These are phyloP conservation scores for Amblyraja radiata DNA, from an alignment of 2,797 vertebrate genomes.

Conservation along the genomic window DNA sequence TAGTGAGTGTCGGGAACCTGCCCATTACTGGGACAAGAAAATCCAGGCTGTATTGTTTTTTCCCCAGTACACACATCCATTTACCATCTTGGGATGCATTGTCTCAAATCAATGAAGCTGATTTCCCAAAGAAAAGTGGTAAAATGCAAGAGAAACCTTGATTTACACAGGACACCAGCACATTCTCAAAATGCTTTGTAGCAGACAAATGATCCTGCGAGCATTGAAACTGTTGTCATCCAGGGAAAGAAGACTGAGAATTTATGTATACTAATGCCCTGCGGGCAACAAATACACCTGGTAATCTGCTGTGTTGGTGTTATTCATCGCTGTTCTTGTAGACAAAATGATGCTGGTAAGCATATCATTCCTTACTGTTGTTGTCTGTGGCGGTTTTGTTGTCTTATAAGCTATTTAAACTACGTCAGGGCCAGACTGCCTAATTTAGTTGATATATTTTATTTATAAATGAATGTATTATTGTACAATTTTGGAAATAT, in stretches of 20 bases:
- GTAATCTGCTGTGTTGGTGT: neutral
- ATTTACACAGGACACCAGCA: neutral
- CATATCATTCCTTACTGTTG: too few species aligned
- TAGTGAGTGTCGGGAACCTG: neutral
- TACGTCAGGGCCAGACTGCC: too few species aligned
- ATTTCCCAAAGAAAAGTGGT: neutral
- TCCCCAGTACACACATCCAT: neutral
- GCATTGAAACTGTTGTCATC: neutral
- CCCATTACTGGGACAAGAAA: neutral
- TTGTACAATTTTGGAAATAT: too few species aligned
- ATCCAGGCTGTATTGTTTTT: neutral
- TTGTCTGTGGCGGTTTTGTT: too few species aligned
- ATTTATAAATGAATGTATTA: too few species aligned
- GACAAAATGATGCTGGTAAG: too few species aligned
- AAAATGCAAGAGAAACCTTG: neutral
- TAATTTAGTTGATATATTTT: too few species aligned
- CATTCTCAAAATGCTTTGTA: neutral
- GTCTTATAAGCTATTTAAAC: too few species aligned
- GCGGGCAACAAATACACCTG: neutral
- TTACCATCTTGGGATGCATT: neutral
- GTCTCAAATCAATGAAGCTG: neutral
- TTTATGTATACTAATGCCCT: neutral
- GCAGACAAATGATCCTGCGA: neutral
- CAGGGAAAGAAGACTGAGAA: neutral
- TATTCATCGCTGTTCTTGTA: neutral